Percentiles rank a stretch among this genome's conserved stretches.
phyloP scores from a whole-genome alignment of 2,113 vertebrate genomes.

The Pomatorhinus ruficollis region DNA sequence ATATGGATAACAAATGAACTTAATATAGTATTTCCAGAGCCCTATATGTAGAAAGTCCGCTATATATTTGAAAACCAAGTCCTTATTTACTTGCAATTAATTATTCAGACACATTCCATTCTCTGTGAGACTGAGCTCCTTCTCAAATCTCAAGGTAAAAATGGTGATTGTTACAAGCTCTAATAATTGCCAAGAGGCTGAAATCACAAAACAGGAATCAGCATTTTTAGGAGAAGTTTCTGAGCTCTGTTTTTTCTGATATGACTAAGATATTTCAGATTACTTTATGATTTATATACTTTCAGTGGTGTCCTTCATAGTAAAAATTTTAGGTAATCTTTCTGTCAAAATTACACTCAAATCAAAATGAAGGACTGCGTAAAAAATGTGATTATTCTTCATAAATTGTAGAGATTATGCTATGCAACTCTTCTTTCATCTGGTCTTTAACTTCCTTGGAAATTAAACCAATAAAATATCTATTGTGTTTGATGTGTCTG shows the following conservation, averaged over 20 bases:
- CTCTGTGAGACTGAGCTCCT: neutral
- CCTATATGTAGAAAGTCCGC: neutral
- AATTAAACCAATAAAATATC: slow-evolving; percentile 22
- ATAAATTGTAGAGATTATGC: neutral
- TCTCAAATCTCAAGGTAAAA: neutral
- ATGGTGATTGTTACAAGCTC: neutral
- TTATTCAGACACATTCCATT: neutral
- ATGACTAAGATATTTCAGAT: neutral
- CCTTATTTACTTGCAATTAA: neutral
- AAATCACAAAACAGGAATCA: neutral
- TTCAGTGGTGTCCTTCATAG: neutral
- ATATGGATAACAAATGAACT: neutral
- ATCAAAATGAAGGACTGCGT: neutral
- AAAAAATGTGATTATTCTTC: neutral
- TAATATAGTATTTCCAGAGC: neutral
- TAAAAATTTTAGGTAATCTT: neutral
- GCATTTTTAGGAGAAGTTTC: neutral
- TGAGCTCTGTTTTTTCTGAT: neutral
- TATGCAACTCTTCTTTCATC: neutral
- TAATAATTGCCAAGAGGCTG: neutral
- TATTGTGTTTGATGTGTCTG: neutral
- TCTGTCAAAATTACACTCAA: neutral
- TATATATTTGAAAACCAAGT: neutral
- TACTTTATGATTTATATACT: neutral
- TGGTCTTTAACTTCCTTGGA: neutral